Evolutionary conservation across 1,140 invertebrate species (phyloP).

Genomic region (Acromyrmex echinatior): DNA sequence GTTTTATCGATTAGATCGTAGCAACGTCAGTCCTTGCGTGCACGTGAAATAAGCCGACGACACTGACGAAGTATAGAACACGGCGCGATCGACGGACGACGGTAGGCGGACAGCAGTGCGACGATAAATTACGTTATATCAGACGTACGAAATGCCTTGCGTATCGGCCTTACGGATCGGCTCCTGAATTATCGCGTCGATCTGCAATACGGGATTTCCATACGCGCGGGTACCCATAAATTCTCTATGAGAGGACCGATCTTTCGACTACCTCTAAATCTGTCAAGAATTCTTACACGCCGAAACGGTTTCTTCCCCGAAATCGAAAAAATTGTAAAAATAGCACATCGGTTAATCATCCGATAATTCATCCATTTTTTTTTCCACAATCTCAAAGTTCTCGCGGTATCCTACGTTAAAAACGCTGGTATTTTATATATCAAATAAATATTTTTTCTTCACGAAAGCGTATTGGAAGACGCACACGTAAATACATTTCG

Average conservation of each 20-base stretch:
- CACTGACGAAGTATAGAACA: slow-evolving; percentile 48
- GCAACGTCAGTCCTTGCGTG: slow-evolving; percentile 57
- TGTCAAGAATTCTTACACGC: slow-evolving; percentile 33
- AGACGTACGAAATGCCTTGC: slow-evolving; percentile 47
- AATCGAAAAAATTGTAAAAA: slow-evolving; percentile 24
- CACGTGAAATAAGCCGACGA: slow-evolving; percentile 58
- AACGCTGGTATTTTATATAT: not conserved
- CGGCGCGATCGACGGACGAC: slow-evolving; percentile 23
- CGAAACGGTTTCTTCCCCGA: slow-evolving; percentile 33
- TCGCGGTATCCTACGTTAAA: not conserved
- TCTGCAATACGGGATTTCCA: slow-evolving; percentile 58
- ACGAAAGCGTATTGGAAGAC: not conserved
- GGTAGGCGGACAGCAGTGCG: slow-evolving; percentile 25
- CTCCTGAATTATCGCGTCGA: slow-evolving; percentile 54
- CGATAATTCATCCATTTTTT: not conserved
- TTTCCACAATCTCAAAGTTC: not conserved
- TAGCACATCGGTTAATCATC: slow-evolving; percentile 23
- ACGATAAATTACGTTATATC: slow-evolving; percentile 62
- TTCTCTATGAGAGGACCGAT: slow-evolving; percentile 32
- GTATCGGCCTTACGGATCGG: slow-evolving; percentile 52
- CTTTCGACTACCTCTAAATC: slow-evolving; percentile 58
- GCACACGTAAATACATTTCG: not conserved
- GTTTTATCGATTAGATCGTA: slow-evolving; percentile 61
- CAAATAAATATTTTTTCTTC: not conserved
- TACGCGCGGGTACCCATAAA: slow-evolving; percentile 51